Percentiles rank a stretch among this genome's conserved stretches.
phyloP scores from a whole-genome alignment of 2,113 vertebrate genomes.

The Paradoxurus hermaphroditus region DNA sequence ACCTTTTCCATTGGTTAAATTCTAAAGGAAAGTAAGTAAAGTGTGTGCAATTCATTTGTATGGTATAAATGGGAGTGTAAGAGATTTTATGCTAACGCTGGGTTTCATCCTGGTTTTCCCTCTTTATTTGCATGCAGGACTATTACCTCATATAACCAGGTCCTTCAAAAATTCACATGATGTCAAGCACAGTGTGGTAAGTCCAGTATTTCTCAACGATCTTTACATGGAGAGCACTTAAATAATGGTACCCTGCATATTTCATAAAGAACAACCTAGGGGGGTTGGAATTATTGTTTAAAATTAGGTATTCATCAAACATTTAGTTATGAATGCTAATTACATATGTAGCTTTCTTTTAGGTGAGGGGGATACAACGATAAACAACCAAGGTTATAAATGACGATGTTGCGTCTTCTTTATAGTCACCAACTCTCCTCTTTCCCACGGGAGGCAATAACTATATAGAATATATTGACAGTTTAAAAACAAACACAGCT shows the following conservation, averaged over 20 bases:
- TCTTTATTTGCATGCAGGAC: constrained; percentile 56
- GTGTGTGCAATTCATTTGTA: neutral
- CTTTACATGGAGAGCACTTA: neutral
- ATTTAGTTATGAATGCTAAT: neutral
- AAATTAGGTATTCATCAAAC: neutral
- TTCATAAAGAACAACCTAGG: neutral
- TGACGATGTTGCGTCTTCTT: neutral
- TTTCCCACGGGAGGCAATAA: neutral
- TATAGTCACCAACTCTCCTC: neutral
- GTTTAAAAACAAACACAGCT: neutral
- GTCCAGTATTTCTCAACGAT: neutral
- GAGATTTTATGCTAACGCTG: neutral
- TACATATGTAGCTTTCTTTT: neutral
- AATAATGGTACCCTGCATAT: neutral
- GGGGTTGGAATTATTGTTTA: neutral
- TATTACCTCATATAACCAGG: constrained; percentile 25
- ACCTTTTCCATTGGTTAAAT: neutral
- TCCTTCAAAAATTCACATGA: constrained; percentile 14
- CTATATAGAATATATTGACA: neutral
- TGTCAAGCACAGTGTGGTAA: constrained; percentile 50
- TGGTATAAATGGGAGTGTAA: neutral
- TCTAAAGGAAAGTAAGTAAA: neutral
- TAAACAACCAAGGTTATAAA: neutral
- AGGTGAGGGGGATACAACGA: neutral
- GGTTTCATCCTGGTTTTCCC: neutral